Evolutionary conservation across 2,888 invertebrate species (phyloP), one percentile per base, ranked within the genome.

Genomic region (Diplolepis rosae): DNA sequence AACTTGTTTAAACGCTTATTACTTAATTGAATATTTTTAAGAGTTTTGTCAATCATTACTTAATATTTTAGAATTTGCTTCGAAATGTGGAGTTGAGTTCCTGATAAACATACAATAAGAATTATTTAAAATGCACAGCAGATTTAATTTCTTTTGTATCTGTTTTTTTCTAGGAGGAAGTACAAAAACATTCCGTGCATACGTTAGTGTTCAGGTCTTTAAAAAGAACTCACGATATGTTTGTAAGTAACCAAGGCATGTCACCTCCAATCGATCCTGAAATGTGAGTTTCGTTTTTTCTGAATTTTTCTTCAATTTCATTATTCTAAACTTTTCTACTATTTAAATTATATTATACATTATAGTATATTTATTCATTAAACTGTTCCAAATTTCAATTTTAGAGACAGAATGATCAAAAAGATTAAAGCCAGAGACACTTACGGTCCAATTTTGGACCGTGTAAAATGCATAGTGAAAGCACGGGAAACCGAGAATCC

Each of bases 161-260:
- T 18, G 7, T 75, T 35, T 24, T 22, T 24, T 66, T 66, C 3
- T 32, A 76, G 75, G 75, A 76, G 70, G 75, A 96, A 83, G 98
- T 98, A 9, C 98, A 98, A 86, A 94, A 96, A 83, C 98, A 98
- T 90, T 98, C 98, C 4, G 98, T 98, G 0, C 98, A 98, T 88
- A 98, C 98, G 0, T 90, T 98, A 76, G 98, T 99, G 77, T 99
- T 99, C 88, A 93, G 99, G 79, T 99, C 98, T 6, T 89, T 99
- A 77, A 99, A 99, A 89, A 91, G 99, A 84, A 97, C 98, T 0
- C 98, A 99, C 88, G 99, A 99, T 89, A 95, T 98, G 95, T 99
- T 99, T 89, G 90, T 98, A 56, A 93, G 95, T 13, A 97, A 98
- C 88, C 97, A 98, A 87, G 94, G 95, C 27, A 90, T 93, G 74